phyloP scores from a whole-genome alignment of 1,140 invertebrate species.

The Trinorchestia longiramus region DNA sequence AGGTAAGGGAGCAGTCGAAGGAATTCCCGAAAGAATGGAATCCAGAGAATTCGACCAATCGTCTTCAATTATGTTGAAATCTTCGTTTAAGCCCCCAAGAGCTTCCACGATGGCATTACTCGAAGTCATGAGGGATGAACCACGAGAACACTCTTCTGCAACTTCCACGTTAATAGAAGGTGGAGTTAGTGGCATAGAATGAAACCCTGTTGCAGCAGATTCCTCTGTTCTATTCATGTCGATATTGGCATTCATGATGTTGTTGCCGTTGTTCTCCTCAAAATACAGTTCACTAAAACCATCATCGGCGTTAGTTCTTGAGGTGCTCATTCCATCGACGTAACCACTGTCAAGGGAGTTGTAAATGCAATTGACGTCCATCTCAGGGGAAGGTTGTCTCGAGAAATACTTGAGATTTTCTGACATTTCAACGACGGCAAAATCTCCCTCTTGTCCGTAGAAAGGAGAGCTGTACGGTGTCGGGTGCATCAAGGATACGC shows the following conservation, averaged over 20 bases:
- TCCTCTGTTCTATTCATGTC: background rate
- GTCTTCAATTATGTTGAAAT: slow-evolving; percentile 64
- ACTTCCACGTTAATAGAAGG: slow-evolving; percentile 65
- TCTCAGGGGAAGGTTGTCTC: slow-evolving; percentile 1
- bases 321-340: background rate
- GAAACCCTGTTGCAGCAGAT: background rate
- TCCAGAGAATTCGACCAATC: slow-evolving; percentile 62
- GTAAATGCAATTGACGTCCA: background rate
- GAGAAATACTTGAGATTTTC: slow-evolving; percentile 31
- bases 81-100: slow-evolving; percentile 61
- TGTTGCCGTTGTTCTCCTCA: background rate
- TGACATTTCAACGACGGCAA: slow-evolving; percentile 37
- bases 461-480: slow-evolving; percentile 4
- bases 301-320: background rate
- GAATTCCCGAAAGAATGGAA: slow-evolving; percentile 59
- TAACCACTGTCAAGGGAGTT: background rate
- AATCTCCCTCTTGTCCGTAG: background rate
- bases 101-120: slow-evolving; percentile 60
- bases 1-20: slow-evolving; percentile 55
- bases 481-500: background rate
- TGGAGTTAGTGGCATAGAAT: slow-evolving; percentile 58
- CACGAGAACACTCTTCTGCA: slow-evolving; percentile 23
- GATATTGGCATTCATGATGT: background rate
- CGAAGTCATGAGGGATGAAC: slow-evolving; percentile 37
- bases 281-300: background rate